These are phyloP conservation scores for Tenodera sinensis DNA, from an alignment of 2,888 invertebrate species.

Conservation along the genomic window DNA sequence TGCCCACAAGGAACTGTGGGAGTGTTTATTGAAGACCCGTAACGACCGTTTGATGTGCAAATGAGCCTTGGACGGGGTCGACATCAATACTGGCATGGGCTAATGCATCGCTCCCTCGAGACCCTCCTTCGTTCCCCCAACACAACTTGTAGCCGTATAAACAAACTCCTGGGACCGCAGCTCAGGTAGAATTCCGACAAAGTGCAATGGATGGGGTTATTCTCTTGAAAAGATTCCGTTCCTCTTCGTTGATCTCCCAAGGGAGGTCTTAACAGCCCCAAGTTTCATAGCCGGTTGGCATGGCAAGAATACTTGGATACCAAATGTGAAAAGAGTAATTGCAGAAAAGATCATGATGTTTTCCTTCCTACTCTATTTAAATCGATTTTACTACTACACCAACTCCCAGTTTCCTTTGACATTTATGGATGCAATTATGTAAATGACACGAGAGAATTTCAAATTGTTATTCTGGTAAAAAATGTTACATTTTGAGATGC, in stretches of 20 bases:
- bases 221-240: neutral
- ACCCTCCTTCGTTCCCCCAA: neutral
- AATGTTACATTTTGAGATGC: no score
- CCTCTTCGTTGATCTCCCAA: neutral
- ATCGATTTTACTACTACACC: no score
- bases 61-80: neutral
- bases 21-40: neutral
- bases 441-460: no score
- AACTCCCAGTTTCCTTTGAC: no score
- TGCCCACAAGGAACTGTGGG: neutral
- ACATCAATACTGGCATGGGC: neutral
- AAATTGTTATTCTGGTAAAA: no score
- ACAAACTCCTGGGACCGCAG: neutral
- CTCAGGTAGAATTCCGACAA: neutral
- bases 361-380: no score
- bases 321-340: no score
- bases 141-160: neutral
- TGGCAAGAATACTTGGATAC: no score
- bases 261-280: neutral
- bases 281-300: neutral
- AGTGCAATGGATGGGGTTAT: neutral
- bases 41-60: neutral
- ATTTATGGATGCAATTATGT: no score
- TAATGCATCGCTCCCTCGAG: neutral
- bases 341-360: no score